Evolutionary conservation across 2,888 invertebrate species (phyloP), one percentile per base, ranked within the genome.

Genomic region (Caenorhabditis virilis): DNA sequence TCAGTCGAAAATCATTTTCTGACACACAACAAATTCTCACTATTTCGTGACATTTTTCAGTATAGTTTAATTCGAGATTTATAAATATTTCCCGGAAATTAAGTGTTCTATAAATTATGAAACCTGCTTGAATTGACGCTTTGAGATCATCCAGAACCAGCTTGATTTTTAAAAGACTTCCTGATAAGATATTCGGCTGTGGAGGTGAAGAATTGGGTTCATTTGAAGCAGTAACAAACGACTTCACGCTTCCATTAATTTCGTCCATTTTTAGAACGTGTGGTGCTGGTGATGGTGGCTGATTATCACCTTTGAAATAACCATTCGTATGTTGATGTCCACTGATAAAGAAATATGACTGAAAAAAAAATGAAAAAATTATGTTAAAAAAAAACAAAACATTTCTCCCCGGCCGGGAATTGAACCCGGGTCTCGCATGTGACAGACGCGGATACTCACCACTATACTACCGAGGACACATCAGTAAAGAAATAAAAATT

Each of bases 351-450:
- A 67, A 62, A 54, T 61, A 66, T 20, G 52, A 56, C 60, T 61
- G 52, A 26, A 57, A 42, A 9, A 15, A n/a, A n/a, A n/a, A 15
- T 5, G n/a, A 36, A n/a, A 36, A 9, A 46, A 27, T 18, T 46
- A 13, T n/a, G 30, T 16, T 13, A 23, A 46, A 16, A 43, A 43
- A 23, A 5, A 43, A n/a, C 25, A 46, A 30, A 46, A 15, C 20
- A 23, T 27, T 46, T 71, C 77, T 77, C 76, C 75, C 77, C 74
- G 77, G 75, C 77, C 77, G 77, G 77, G 77, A 75, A 77, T 77
- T 72, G 77, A 77, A 77, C 77, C 74, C 75, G 77, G 77, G 77
- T 77, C 77, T 77, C 77, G 77, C 77, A 77, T 72, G 77, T 77
- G 77, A 77, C 77, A 77, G 77, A 72, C 77, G 77, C 77, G 77